Base-by-base conservation (phyloP, 2,113 vertebrate genomes). In the Gymnarchus niloticus region DNA sequence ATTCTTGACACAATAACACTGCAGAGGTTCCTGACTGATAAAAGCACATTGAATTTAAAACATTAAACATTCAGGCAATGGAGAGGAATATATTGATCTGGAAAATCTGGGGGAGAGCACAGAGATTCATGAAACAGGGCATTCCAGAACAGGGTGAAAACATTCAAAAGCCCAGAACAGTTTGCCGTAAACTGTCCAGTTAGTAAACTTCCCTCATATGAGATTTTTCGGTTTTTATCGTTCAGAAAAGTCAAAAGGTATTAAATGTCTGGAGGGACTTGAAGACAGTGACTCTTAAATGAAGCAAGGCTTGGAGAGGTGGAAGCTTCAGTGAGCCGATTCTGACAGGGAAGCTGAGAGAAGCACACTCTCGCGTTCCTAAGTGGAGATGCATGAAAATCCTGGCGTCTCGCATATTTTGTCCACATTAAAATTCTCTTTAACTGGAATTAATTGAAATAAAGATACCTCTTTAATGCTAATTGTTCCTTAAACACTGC, bases 61-160 rank as follows among this genome's bases (percentile, higher is more conserved):
- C 48, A 82, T 82, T 82, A 19, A 54, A 82, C 49, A 52, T 52
- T 52, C 80, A 82, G 49, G 49, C 51, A 82, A 82, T 33, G 80
- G 49, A 52, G n/a, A 54, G 25, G 51, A 33, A 82, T n/a, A 54
- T 82, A 82, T 82, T 54, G 80, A 82, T 54, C 49, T 33, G 49
- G 51, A 82, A 82, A 54, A 54, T 82, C 80, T 54, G 17, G 23
- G 51, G 25, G 49, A 56, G 56, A 33, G 80, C 80, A 6, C 44
- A 82, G 80, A 82, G 4, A 82, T 33, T 25, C 49, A 56, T 82
- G 49, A 82, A 25, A 82, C 49, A 10, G 25, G 37, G n/a, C 46
- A 81, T 81, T 54, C 52, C 33, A 46, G 80, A 52, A 51, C 80
- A 54, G n/a, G 49, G 14, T 19, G 25, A 51, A 33, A n/a, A 82